Base-by-base conservation (phyloP, 2,797 vertebrate species). In the Scyliorhinus canicula region DNA sequence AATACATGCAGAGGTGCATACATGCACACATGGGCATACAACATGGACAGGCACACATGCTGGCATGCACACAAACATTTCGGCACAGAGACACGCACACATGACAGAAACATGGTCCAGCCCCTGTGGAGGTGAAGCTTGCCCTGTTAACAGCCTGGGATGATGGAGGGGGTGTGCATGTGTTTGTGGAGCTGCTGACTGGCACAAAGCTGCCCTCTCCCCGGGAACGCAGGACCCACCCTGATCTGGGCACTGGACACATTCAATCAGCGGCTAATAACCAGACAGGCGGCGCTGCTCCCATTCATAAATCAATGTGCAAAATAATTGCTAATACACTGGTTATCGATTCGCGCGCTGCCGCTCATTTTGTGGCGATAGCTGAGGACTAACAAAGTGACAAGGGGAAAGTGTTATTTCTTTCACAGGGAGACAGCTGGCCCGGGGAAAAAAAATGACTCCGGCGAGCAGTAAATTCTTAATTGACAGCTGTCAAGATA, bases 301-400 rank as follows among this genome's bases (percentile, higher is more conserved):
- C 97, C 97, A 98, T 98, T 98, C 98, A 98, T 99, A 99, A 99
- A 99, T 99, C 99, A 99, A 99, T 99, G 98, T 98, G 98, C 98
- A 99, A 99, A 99, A 98, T 98, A 98, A 99, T 99, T 99, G 99
- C 98, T 99, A 99, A 99, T 99, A 99, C 98, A 98, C 98, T 98
- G 98, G 98, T 97, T 99, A 99, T 99, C 98, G 98, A 99, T 99
- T 98, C 98, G 98, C 96, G 97, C 97, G 98, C 97, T 98, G 97
- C 98, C 97, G 97, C 98, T 98, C 98, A 98, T 99, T 98, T 98
- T 98, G 97, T 98, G 97, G 98, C 98, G 97, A 98, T 97, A 97
- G 98, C 98, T 98, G 98, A 98, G 98, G 98, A 98, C 98, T 98
- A 98, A 98, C 98, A 98, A 98, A 98, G 97, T 98, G 99, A 99